These are phyloP conservation scores for Cephus nigrinus DNA, from an alignment of 2,888 invertebrate genomes.

Conservation along the genomic window DNA sequence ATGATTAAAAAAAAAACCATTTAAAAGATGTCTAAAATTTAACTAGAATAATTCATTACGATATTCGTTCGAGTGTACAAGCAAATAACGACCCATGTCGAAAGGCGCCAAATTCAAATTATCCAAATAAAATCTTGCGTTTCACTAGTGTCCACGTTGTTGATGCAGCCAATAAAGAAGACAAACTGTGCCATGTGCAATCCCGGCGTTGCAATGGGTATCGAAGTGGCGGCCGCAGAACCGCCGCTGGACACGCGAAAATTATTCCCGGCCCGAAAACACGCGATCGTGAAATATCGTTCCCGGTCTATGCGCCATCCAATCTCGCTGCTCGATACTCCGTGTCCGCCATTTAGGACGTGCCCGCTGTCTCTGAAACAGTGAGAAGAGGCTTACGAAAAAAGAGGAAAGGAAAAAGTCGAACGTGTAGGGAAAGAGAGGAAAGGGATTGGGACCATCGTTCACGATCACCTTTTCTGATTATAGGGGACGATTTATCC, in stretches of 20 bases:
- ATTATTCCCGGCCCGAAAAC: conserved; percentile 41
- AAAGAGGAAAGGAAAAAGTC: not conserved
- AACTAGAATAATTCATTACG: not conserved
- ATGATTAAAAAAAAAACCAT: not conserved
- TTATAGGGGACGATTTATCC: not conserved
- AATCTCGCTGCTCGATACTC: conserved; percentile 26
- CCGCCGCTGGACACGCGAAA: conserved; percentile 44
- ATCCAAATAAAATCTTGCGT: not conserved
- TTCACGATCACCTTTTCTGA: not conserved
- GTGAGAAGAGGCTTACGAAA: not conserved
- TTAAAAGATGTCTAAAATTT: not conserved
- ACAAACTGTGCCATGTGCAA: conserved; percentile 42
- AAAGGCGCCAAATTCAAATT: not conserved
- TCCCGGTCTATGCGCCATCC: conserved; percentile 7
- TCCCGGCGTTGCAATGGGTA: conserved; percentile 36
- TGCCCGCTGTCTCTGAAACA: not conserved
- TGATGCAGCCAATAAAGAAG: conserved; percentile 44
- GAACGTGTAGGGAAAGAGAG: not conserved
- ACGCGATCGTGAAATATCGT: conserved; percentile 41
- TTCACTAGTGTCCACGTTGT: conserved; percentile 6
- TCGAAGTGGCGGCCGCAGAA: conserved; percentile 36
- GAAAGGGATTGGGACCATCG: not conserved
- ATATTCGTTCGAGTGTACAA: not conserved
- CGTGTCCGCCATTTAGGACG: conserved; percentile 12
- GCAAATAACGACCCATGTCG: not conserved